Evolutionary conservation across 1,140 invertebrate genomes (phyloP).

Genomic region (Drosophila sulfurigaster): DNA sequence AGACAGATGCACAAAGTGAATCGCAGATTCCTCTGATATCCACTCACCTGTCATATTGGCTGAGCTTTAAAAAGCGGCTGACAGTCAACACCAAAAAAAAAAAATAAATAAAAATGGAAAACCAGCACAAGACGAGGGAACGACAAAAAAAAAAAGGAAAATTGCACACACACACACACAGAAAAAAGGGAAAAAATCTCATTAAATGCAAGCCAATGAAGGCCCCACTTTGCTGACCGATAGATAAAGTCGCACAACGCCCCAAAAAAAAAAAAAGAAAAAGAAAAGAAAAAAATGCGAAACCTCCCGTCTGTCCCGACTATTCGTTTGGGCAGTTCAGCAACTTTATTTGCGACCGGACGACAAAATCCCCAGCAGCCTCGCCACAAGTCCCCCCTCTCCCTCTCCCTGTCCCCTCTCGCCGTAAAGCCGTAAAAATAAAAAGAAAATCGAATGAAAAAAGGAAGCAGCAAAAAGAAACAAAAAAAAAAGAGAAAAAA

Average conservation of each 20-base stretch:
- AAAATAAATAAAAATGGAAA: not conserved
- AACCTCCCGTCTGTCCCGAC: not conserved
- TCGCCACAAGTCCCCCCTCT: not conserved
- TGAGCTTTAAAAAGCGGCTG: constrained; percentile 30
- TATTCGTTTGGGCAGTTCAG: constrained; percentile 3
- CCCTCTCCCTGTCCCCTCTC: not conserved
- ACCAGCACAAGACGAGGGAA: not conserved
- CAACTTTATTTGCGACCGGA: constrained; percentile 50
- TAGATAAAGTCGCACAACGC: constrained; percentile 24
- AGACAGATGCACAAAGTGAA: not conserved
- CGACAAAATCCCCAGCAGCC: constrained; percentile 31
- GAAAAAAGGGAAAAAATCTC: constrained; percentile 37
- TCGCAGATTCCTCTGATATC: not conserved
- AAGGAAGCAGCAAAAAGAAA: too few relatives aligned
- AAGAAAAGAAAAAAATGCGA: too few relatives aligned
- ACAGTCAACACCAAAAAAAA: constrained; percentile 15
- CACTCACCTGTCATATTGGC: constrained; percentile 18
- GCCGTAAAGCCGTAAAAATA: constrained; percentile 10
- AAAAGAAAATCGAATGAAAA: constrained; percentile 19
- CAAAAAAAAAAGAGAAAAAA: constrained; percentile 28
- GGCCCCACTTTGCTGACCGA: constrained; percentile 45
- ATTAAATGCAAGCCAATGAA: constrained; percentile 57
- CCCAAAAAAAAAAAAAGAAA: not conserved
- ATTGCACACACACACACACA: not conserved
- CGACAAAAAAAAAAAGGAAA: constrained; percentile 10